phyloP scores from a whole-genome alignment of 2,113 vertebrate species.

The Myrmophylax atrothorax region DNA sequence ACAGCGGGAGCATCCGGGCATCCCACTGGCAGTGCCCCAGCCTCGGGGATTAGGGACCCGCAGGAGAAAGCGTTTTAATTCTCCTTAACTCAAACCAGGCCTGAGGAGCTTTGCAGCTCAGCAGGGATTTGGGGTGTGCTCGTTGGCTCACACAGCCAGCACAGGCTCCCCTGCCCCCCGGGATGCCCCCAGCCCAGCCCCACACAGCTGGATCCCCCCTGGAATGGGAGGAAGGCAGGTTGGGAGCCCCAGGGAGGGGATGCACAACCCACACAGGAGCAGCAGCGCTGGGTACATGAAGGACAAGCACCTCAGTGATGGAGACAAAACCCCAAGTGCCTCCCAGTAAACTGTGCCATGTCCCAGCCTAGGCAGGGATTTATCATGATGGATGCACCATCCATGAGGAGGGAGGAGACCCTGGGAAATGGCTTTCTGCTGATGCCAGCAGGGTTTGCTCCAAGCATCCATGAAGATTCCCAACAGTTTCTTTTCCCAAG shows the following conservation, averaged over 20 bases:
- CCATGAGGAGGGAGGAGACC: neutral
- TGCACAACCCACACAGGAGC: rapidly evolving
- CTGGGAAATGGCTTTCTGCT: too few species aligned
- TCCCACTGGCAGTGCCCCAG: neutral
- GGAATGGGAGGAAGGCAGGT: neutral
- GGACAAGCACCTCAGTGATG: rapidly evolving
- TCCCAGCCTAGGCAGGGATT: neutral
- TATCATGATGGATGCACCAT: rapidly evolving
- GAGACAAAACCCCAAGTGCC: neutral
- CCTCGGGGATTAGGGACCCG: neutral
- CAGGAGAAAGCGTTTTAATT: conserved; percentile 48
- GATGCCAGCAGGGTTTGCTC: neutral
- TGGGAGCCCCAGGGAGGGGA: neutral
- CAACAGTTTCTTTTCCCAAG: neutral
- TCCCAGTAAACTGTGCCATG: rapidly evolving
- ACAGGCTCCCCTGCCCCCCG: rapidly evolving
- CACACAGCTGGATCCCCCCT: rapidly evolving
- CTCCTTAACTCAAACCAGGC: conserved; percentile 19
- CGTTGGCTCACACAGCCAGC: neutral
- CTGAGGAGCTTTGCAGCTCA: conserved; percentile 54
- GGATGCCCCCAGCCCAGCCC: rapidly evolving
- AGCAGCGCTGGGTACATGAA: neutral
- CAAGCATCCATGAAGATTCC: neutral
- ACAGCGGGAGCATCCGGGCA: rapidly evolving
- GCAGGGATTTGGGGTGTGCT: neutral